Percentiles rank a stretch among this genome's conserved stretches.
Evolutionary conservation across 1,140 invertebrate species (phyloP).

Genomic region (Tetramorium alpestre): DNA sequence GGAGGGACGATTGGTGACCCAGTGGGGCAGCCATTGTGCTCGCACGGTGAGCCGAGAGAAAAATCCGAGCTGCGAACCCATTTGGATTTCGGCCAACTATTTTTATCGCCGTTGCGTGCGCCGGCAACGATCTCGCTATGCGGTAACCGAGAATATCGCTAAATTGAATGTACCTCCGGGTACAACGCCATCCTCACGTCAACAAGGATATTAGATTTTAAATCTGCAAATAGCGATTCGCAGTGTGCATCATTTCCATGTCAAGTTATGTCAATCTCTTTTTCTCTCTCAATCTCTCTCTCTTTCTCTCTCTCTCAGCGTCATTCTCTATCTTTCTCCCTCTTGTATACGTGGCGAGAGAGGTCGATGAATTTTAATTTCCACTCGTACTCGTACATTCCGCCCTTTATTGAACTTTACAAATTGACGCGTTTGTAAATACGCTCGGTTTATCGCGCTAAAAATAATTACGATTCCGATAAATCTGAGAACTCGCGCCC

Average conservation of each 20-base stretch:
- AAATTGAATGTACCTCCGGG: constrained; percentile 68
- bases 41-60: constrained; percentile 50
- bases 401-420: constrained; percentile 51
- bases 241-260: constrained; percentile 38
- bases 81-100: constrained; percentile 72
- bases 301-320: background rate
- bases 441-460: constrained; percentile 55
- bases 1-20: constrained; percentile 55
- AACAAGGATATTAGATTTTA: constrained; percentile 56
- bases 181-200: constrained; percentile 37
- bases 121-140: constrained; percentile 56
- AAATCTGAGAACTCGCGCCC: constrained; percentile 46
- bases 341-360: background rate
- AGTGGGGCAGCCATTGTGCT: constrained; percentile 58
- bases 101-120: constrained; percentile 70
- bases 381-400: constrained; percentile 41
- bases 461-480: constrained; percentile 54
- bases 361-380: constrained; percentile 54
- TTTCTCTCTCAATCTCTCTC: constrained; percentile 1
- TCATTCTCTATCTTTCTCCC: background rate
- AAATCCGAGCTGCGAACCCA: constrained; percentile 69
- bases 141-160: constrained; percentile 66
- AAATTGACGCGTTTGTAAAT: constrained; percentile 60
- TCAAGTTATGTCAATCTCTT: constrained; percentile 3
- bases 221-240: constrained; percentile 58